phyloP scores from a whole-genome alignment of 2,113 vertebrate genomes.

The Equus quagga region DNA sequence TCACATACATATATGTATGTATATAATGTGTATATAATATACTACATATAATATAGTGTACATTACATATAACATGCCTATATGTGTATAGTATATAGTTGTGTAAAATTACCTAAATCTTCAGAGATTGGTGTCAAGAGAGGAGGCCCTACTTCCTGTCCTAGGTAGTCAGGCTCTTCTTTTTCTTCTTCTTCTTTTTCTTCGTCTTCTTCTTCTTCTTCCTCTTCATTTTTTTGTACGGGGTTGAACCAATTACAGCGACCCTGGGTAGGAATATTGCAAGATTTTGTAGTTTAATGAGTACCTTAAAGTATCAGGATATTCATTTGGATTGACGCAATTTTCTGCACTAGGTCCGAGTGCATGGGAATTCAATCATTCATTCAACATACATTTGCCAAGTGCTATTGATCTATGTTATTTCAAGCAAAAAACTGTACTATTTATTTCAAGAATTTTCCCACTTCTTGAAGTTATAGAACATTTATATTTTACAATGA shows the following conservation, averaged over 20 bases:
- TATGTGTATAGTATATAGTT: background rate
- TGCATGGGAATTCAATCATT: background rate
- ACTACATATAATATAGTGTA: background rate
- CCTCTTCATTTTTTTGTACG: constrained; percentile 87
- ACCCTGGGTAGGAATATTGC: constrained; percentile 86
- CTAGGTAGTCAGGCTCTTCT: constrained; percentile 88
- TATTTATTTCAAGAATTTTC: constrained; percentile 12
- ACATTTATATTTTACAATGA: constrained; percentile 40
- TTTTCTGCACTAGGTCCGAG: background rate
- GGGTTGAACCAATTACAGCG: constrained; percentile 95
- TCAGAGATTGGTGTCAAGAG: constrained; percentile 95
- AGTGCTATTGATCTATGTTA: background rate
- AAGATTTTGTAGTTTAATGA: constrained; percentile 54
- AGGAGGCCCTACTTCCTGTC: constrained; percentile 94
- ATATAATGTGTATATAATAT: background rate
- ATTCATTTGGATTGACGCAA: background rate
- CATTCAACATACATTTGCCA: background rate
- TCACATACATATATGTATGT: background rate
- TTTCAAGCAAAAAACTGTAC: background rate
- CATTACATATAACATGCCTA: too few relatives aligned
- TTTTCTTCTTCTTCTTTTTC: constrained; percentile 90
- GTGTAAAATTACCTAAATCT: constrained; percentile 91
- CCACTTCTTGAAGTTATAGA: constrained; percentile 22
- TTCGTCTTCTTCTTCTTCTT: constrained; percentile 87
- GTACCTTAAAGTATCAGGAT: constrained; percentile 19